Base-by-base conservation (phyloP, 2,113 vertebrate species). In the Oncorhynchus tshawytscha region DNA sequence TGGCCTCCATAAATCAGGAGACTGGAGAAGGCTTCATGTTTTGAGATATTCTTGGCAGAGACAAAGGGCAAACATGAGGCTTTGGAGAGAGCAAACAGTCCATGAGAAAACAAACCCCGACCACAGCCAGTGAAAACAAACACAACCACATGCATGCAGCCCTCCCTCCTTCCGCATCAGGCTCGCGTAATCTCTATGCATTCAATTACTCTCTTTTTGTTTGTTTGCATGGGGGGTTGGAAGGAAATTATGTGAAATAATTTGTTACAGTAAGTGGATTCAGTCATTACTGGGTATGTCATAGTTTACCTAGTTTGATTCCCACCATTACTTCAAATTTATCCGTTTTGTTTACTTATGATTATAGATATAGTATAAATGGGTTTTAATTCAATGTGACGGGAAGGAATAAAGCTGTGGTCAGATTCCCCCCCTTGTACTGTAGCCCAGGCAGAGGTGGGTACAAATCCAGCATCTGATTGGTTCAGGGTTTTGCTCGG, bases 1-100 rank as follows among this genome's bases (percentile, higher is more conserved):
- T 86, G 80, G 82, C 84, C 83, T 81, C 75, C 80, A 84, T 82
- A 77, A 84, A 73, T 68, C 64, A 71, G 76, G 68, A 81, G 74
- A 48, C 76, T 74, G 67, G 67, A 68, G 73, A 71, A 83, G 80
- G 82, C 31, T 71, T 84, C 81, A 79, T 80, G 77, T 78, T 86
- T 77, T 75, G 80, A 80, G 68, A 78, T 67, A 65, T 70, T 80
- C 79, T 83, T 82, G 79, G 78, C 81, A 82, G 78, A 89, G 85
- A 84, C 77, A 89, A 89, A 83, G 89, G 75, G 80, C 85, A 85
- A 89, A 86, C 79, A 86, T 39, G 70, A 83, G 83, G 75, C 74
- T 85, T 75, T 59, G 73, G 73, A 90, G 76, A 77, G 84, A 70
- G 80, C 81, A 88, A 84, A 86, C 79, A 79, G 77, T 78, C 72